Percentiles rank a stretch among this genome's conserved stretches.
Evolutionary conservation across 2,888 invertebrate species (phyloP).

Genomic region (Hypomecis punctinalis): DNA sequence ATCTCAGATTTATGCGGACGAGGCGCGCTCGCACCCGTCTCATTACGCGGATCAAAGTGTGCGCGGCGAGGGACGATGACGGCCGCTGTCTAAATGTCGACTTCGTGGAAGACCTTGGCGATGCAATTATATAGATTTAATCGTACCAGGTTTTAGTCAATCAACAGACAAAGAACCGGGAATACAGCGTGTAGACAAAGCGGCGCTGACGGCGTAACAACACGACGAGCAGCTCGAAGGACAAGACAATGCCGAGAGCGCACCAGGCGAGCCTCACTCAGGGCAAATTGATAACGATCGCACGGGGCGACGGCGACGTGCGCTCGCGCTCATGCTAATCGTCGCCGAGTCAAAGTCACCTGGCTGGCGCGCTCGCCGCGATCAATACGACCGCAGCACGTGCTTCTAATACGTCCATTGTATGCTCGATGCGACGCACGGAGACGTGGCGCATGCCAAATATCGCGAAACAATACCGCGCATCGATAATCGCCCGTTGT

Average conservation of each 20-base stretch:
- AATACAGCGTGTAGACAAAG: slow-evolving; percentile 63
- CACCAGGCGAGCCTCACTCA: slow-evolving; percentile 57
- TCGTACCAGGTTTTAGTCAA: slow-evolving; percentile 65
- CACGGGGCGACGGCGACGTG: slow-evolving; percentile 41
- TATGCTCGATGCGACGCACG: slow-evolving; percentile 71
- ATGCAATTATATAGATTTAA: slow-evolving; percentile 75
- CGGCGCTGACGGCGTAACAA: slow-evolving; percentile 55
- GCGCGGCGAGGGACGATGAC: slow-evolving; percentile 53
- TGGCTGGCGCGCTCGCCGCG: slow-evolving; percentile 57
- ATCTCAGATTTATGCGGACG: slow-evolving; percentile 76
- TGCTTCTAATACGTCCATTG: slow-evolving; percentile 77
- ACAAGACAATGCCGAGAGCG: slow-evolving; percentile 74
- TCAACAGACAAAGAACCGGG: slow-evolving; percentile 68
- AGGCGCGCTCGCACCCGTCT: slow-evolving; percentile 70
- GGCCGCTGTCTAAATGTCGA: slow-evolving; percentile 71
- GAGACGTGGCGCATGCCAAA: slow-evolving; percentile 77
- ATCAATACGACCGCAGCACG: slow-evolving; percentile 80
- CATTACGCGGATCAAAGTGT: slow-evolving; percentile 76
- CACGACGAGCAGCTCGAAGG: slow-evolving; percentile 57
- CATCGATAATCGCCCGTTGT: slow-evolving; percentile 74
- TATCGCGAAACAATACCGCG: slow-evolving; percentile 75
- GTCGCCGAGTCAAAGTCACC: slow-evolving; percentile 70
- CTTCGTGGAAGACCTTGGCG: slow-evolving; percentile 72
- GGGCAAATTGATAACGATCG: slow-evolving; percentile 80
- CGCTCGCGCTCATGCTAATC: slow-evolving; percentile 73